Evolutionary conservation across 2,113 vertebrate genomes (phyloP).

Genomic region (Malurus melanocephalus): DNA sequence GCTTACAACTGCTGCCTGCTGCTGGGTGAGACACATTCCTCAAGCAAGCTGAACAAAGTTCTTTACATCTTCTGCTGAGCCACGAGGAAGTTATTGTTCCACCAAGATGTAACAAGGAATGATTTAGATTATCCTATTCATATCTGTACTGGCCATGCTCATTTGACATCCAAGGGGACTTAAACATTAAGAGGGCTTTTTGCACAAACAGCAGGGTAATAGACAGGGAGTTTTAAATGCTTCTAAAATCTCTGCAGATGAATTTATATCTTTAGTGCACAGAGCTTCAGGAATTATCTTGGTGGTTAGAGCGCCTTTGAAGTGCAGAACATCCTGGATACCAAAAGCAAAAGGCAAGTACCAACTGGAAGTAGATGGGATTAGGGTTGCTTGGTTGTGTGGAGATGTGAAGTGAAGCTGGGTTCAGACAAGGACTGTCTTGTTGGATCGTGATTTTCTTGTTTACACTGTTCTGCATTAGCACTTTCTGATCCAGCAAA

Average conservation of each 20-base stretch:
- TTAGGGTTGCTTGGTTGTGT: background rate
- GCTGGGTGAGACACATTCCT: background rate
- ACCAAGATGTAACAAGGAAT: background rate
- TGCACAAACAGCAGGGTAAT: background rate
- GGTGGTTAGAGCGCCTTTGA: conserved; percentile 30
- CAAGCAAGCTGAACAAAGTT: background rate
- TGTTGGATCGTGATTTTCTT: conserved; percentile 21
- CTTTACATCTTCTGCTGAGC: background rate
- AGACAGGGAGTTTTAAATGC: background rate
- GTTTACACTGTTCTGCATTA: conserved; percentile 2
- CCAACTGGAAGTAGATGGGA: conserved; percentile 13
- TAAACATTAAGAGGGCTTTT: background rate
- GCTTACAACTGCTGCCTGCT: background rate
- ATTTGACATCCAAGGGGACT: background rate
- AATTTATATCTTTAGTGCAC: conserved; percentile 8
- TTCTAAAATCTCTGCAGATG: conserved; percentile 7
- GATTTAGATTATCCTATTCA: background rate
- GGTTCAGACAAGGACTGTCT: conserved; percentile 39
- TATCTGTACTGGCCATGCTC: background rate
- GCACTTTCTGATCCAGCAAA: conserved; percentile 24
- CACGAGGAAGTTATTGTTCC: background rate
- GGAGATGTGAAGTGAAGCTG: background rate
- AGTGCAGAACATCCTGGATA: background rate
- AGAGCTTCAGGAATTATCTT: background rate
- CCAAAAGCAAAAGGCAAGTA: conserved; percentile 24